Base-by-base conservation (phyloP, 2,113 vertebrate species). In the Malurus elegans region DNA sequence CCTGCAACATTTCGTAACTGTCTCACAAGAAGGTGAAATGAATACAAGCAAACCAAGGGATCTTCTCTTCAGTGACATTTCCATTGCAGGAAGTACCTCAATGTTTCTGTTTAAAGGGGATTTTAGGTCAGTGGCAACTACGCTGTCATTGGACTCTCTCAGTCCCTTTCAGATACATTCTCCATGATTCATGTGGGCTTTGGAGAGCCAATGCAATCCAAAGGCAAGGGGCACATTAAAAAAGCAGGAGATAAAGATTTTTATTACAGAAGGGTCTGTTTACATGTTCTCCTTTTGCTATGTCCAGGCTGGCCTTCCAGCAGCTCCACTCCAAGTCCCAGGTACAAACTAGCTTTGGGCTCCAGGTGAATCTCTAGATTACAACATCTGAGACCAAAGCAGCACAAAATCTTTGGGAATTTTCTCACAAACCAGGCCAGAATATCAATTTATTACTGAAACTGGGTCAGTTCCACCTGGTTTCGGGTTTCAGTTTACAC, bases 401-500 rank as follows among this genome's bases (percentile, higher is more conserved):
- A 45, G 67, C 79, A 45, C 2, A 0, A 91, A 85, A 88, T 72
- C 47, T 78, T 67, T 14, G 83, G 79, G 86, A 89, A 69, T 76
- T 51, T 70, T 90, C 18, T 80, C 72, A 62, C 65, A 87, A 84
- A 85, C 34, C 62, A 79, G 79, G 81, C 69, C 79, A 82, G 61
- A 86, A 85, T 48, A 95, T 38, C 80, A 86, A 31, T 5, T 93
- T 94, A 84, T 94, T 90, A 69, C 78, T 60, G 75, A 81, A 96
- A 97, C 75, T 80, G 83, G 61, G 91, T 40, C 88, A 90, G 83
- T 88, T 87, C 72, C 88, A 96, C 82, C 80, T 50, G 29, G 75
- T 79, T 93, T 96, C 15, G 0, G 25, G 69, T 94, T 97, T 92
- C 87, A 79, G 90, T 96, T 96, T 97, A 89, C 92, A 85, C 56